Base-by-base conservation (phyloP, 2,888 invertebrate species). In the Actias luna region DNA sequence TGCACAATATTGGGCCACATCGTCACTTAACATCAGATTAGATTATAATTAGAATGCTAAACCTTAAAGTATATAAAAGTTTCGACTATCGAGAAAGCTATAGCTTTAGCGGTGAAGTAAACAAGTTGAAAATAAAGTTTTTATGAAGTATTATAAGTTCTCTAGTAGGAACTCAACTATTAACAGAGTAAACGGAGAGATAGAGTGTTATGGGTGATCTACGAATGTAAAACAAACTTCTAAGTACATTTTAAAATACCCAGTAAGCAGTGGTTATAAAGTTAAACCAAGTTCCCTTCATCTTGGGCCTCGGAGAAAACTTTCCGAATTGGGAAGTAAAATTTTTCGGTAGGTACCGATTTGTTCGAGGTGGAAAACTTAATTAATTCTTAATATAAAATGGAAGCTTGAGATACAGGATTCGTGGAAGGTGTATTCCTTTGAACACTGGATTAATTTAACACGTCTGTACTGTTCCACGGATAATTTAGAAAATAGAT, bases 321-420 rank as follows among this genome's bases (percentile, higher is more conserved):
- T 55, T 55, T 29, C 55, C n/a, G n/a, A n/a, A 55, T 29, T 55
- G 27, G 8, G 29, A 55, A 29, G 55, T 55, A 50, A 12, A 50
- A 50, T 55, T 55, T 55, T 55, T 29, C 55, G 18, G 29, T 55
- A 16, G 18, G 29, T 55, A 16, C 29, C 16, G 29, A 29, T 29
- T 29, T 5, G 55, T 55, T 29, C 55, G 55, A 29, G 29, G 55
- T 14, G 3, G 7, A 22, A 55, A 29, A 29, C 29, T 55, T 55
- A 55, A 55, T 55, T 55, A 55, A 55, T 55, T 55, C 29, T 29
- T 29, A 55, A 55, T 55, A 55, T 5, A 29, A 55, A 55, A 55
- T 29, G n/a, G 55, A n/a, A 55, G n/a, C 29, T 55, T 29, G 55
- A 29, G 12, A 25, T 50, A 50, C 25, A 12, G 46, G 46, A 50